A percentile compares a stretch with the other conserved stretches of the same genome.
These are phyloP conservation scores for Acestrorhynchus altus DNA, from an alignment of 2,797 vertebrate species.

Conservation along the genomic window DNA sequence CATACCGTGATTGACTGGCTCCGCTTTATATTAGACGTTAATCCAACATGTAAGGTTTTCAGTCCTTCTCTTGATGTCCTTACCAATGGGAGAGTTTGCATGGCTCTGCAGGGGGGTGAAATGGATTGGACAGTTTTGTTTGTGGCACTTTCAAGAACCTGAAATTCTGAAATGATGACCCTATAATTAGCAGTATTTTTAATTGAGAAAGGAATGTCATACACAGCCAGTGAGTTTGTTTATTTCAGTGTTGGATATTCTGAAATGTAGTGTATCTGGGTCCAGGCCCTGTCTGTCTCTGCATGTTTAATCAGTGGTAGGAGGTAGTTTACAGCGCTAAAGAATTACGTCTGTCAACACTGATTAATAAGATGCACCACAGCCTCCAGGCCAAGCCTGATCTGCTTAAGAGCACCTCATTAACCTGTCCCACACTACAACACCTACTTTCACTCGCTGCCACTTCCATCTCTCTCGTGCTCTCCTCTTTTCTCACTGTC, in stretches of 20 bases:
- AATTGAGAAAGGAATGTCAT: not conserved
- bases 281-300: not conserved
- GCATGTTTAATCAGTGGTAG: not conserved
- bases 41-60: too few species aligned
- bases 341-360: constrained; percentile 37
- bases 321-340: not conserved
- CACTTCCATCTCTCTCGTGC: constrained; percentile 12
- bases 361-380: constrained; percentile 33
- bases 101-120: too few species aligned
- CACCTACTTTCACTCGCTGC: constrained; percentile 23
- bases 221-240: too few species aligned
- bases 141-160: too few species aligned
- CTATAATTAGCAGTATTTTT: too few species aligned
- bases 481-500: constrained; percentile 1
- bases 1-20: too few species aligned
- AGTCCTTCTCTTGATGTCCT: too few species aligned
- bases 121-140: too few species aligned
- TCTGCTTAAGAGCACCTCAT: constrained; percentile 44
- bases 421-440: constrained; percentile 32
- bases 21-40: too few species aligned
- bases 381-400: constrained; percentile 33
- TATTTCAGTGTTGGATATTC: too few species aligned
- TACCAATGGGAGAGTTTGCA: too few species aligned
- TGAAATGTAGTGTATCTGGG: not conserved
- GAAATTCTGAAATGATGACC: too few species aligned